phyloP scores from a whole-genome alignment of 2,797 vertebrate genomes.

The Alca torda region DNA sequence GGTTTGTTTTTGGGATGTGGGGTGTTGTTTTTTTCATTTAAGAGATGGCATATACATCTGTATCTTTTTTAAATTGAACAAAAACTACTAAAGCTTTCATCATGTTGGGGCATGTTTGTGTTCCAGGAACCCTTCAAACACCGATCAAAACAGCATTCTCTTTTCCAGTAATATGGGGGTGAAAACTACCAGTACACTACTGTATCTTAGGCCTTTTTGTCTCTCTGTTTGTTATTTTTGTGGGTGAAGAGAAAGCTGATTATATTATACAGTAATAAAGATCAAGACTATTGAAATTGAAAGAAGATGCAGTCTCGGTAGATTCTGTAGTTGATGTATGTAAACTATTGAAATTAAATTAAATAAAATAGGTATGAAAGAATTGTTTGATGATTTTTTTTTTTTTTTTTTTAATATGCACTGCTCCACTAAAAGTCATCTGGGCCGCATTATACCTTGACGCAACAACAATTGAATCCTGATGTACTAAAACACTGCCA shows the following conservation, averaged over 20 bases:
- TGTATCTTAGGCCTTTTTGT: background rate
- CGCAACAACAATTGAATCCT: slow-evolving; percentile 66
- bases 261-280: slow-evolving; percentile 52
- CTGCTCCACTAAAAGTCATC: slow-evolving; percentile 53
- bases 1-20: background rate
- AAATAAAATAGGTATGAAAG: slow-evolving; percentile 62
- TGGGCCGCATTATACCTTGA: slow-evolving; percentile 64
- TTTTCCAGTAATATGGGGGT: background rate
- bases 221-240: slow-evolving; percentile 27
- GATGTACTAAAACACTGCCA: slow-evolving; percentile 46
- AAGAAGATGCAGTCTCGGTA: slow-evolving; percentile 44
- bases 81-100: slow-evolving; percentile 43
- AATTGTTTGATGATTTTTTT: slow-evolving; percentile 46
- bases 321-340: slow-evolving; percentile 3
- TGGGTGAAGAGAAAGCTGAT: slow-evolving; percentile 44
- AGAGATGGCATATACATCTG: background rate
- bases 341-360: slow-evolving; percentile 56
- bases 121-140: slow-evolving; percentile 10
- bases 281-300: slow-evolving; percentile 48
- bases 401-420: slow-evolving; percentile 55
- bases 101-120: background rate
- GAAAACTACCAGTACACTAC: slow-evolving; percentile 43
- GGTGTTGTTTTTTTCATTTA: background rate
- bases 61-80: background rate
- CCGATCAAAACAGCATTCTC: slow-evolving; percentile 18